phyloP scores from a whole-genome alignment of 2,888 invertebrate genomes.

The Fabriciana adippe region DNA sequence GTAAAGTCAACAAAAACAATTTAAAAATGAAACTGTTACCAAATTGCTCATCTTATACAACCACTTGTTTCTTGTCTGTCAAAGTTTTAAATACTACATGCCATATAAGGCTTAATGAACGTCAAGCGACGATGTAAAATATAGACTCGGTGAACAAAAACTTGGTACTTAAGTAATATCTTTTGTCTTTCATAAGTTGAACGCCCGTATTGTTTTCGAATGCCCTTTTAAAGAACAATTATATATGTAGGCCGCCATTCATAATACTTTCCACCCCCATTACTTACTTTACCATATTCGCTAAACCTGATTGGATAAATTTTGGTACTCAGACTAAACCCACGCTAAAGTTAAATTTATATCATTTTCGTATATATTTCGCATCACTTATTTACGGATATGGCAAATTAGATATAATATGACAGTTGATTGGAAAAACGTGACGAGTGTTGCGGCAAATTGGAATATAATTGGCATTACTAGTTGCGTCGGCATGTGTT shows the following conservation, averaged over 20 bases:
- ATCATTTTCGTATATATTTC: not conserved
- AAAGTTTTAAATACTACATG: slow-evolving; percentile 39
- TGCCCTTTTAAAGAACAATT: slow-evolving; percentile 48
- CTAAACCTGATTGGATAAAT: not conserved
- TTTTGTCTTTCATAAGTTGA: slow-evolving; percentile 59
- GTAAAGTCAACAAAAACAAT: slow-evolving; percentile 21
- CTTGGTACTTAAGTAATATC: slow-evolving; percentile 45
- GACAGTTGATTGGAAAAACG: too few species aligned
- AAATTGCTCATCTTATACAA: slow-evolving; percentile 37
- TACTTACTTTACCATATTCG: slow-evolving; percentile 1
- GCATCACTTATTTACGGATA: not conserved
- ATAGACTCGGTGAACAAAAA: slow-evolving; percentile 55
- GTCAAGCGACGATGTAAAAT: slow-evolving; percentile 53
- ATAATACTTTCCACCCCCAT: slow-evolving; percentile 12
- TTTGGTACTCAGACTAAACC: not conserved
- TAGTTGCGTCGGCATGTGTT: too few species aligned
- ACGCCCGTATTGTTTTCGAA: slow-evolving; percentile 51
- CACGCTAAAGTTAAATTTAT: not conserved
- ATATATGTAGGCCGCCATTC: slow-evolving; percentile 42
- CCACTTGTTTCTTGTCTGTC: slow-evolving; percentile 35
- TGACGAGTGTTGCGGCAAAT: too few species aligned
- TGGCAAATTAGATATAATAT: too few species aligned
- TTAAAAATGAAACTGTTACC: slow-evolving; percentile 26
- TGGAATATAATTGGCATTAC: too few species aligned
- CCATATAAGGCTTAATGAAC: slow-evolving; percentile 45